Evolutionary conservation across 2,113 vertebrate species (phyloP).

Genomic region (Zosterops borbonicus): DNA sequence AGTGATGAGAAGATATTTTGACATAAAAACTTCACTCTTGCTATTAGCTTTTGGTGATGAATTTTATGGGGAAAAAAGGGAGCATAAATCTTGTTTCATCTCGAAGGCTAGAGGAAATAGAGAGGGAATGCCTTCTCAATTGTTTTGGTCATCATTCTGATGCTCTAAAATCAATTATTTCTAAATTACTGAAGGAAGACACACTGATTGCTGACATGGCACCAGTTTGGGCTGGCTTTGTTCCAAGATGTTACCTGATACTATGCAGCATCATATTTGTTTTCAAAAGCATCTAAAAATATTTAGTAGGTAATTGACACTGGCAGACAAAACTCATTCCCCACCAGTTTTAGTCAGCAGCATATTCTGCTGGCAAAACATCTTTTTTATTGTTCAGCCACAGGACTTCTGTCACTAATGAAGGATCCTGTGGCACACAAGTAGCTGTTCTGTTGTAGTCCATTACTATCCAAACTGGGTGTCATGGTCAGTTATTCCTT

Average conservation of each 20-base stretch:
- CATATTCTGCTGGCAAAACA: neutral
- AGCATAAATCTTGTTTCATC: neutral
- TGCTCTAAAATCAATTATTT: neutral
- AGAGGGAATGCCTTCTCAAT: neutral
- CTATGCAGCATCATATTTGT: neutral
- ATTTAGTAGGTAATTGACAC: neutral
- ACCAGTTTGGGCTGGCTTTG: neutral
- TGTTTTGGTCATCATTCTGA: neutral
- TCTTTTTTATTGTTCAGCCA: neutral
- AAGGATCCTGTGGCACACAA: neutral
- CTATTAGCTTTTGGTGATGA: neutral
- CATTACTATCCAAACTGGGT: neutral
- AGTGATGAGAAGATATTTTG: neutral
- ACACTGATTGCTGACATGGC: neutral
- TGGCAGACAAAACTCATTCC: conserved; percentile 8
- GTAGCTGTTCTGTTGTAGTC: neutral
- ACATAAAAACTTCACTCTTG: neutral
- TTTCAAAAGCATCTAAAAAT: conserved; percentile 1
- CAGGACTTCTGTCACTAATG: neutral
- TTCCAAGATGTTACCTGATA: neutral
- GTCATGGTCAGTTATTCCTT: neutral
- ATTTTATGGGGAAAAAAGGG: neutral
- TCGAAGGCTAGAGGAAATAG: neutral
- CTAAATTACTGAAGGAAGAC: neutral
- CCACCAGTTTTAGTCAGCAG: conserved; percentile 21